Conservation (phyloP, 1,140 invertebrate species). For the Hycleus cichorii region DNA sequence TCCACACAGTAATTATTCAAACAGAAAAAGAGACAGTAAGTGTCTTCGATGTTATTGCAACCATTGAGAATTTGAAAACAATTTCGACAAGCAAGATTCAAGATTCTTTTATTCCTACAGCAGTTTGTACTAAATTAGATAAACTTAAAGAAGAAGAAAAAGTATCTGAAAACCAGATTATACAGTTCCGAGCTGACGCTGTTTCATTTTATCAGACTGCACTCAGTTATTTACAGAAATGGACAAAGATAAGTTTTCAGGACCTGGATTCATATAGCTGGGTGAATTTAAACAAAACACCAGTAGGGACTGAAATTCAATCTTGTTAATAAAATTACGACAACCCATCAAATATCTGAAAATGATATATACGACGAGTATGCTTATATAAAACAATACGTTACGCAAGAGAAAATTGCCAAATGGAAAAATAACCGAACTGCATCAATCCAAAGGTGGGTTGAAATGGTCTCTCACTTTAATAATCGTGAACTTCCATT, state of each 20-base stretch:
- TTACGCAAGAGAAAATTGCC: conserved; percentile 3
- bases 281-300: not conserved
- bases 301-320: not conserved
- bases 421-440: conserved; percentile 11
- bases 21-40: conserved; percentile 9
- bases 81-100: not conserved
- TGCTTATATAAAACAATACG: not conserved
- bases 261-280: not conserved
- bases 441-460: conserved; percentile 3
- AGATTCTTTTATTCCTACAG: not conserved
- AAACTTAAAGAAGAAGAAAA: conserved; percentile 5
- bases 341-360: conserved; percentile 7
- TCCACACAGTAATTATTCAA: conserved; percentile 4
- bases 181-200: not conserved
- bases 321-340: not conserved
- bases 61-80: not conserved
- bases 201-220: conserved; percentile 1
- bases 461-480: conserved; percentile 6
- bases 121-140: too few relatives aligned
- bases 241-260: not conserved
- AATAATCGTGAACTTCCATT: conserved; percentile 9
- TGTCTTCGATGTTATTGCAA: conserved; percentile 5
- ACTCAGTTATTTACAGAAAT: conserved; percentile 3
- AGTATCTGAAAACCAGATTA: not conserved
- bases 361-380: conserved; percentile 6